These are phyloP conservation scores for Lophura nycthemera DNA, from an alignment of 2,113 vertebrate genomes.

Conservation along the genomic window DNA sequence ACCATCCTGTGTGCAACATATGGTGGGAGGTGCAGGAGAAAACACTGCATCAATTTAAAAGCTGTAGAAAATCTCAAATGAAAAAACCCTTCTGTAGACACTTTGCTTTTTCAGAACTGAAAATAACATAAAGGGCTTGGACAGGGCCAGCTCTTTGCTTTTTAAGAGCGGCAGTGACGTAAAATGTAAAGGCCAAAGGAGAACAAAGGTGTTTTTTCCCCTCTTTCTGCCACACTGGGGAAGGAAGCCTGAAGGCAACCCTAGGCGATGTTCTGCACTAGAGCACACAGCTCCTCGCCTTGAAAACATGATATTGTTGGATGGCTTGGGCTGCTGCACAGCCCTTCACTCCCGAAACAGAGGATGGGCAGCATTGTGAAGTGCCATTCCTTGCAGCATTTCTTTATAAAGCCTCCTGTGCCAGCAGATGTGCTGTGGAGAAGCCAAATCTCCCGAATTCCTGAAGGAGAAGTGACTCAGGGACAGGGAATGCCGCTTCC, in stretches of 20 bases:
- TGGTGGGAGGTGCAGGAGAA: not conserved
- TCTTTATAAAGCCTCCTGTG: not conserved
- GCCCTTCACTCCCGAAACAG: not conserved
- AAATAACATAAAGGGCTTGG: not conserved
- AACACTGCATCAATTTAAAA: not conserved
- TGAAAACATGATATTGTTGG: rapidly evolving
- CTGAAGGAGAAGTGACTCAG: constrained; percentile 43
- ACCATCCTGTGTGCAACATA: rapidly evolving
- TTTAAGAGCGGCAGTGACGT: not conserved
- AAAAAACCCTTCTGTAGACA: not conserved
- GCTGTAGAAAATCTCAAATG: not conserved
- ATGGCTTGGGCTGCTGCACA: not conserved
- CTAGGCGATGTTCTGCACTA: not conserved
- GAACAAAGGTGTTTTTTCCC: not conserved
- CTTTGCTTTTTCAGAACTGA: not conserved
- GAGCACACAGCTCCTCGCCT: not conserved
- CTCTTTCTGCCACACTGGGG: not conserved
- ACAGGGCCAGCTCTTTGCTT: not conserved
- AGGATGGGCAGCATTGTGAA: rapidly evolving
- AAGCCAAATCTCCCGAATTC: not conserved
- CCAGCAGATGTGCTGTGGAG: not conserved
- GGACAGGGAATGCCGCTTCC: constrained; percentile 31
- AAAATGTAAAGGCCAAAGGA: constrained; percentile 8
- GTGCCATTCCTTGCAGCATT: not conserved
- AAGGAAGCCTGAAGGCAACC: not conserved